Conservation (phyloP, 2,888 invertebrate species). For the Serrognathus titanus region DNA sequence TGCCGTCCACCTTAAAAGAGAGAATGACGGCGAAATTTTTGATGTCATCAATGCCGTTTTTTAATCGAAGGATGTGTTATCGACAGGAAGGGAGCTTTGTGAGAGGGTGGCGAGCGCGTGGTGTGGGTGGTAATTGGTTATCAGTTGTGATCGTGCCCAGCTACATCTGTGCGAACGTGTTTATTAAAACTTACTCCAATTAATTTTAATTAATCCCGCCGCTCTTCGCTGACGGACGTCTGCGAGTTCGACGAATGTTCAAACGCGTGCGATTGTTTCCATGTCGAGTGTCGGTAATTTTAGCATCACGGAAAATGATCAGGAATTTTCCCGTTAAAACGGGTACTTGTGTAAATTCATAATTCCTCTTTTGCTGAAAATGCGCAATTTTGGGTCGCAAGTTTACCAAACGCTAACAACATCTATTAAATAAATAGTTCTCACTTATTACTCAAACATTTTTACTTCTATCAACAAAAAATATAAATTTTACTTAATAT, state of each 20-base stretch:
- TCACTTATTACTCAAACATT: no score
- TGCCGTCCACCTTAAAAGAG: slow-evolving; percentile 9
- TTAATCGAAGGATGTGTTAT: slow-evolving; percentile 33
- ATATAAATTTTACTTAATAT: no score
- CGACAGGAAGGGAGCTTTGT: slow-evolving; percentile 28
- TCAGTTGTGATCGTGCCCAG: slow-evolving; percentile 35
- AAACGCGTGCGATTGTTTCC: no score
- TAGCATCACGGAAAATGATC: no score
- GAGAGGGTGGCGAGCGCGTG: slow-evolving; percentile 19
- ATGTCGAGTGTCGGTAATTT: no score
- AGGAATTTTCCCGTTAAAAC: no score
- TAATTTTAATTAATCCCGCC: slow-evolving; percentile 44
- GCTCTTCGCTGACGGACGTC: background rate
- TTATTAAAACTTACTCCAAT: slow-evolving; percentile 48
- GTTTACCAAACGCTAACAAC: no score
- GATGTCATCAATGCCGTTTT: slow-evolving; percentile 22
- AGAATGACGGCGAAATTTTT: slow-evolving; percentile 24
- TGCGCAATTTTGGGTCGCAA: no score
- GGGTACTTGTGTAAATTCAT: no score
- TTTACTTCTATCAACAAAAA: no score
- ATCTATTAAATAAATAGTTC: no score
- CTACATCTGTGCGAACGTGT: slow-evolving; percentile 34
- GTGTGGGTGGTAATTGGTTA: slow-evolving; percentile 41
- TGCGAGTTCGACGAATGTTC: background rate
- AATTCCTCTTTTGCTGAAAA: no score